Conservation (phyloP, 2,797 vertebrate species). For the Pagetopsis macropterus region DNA sequence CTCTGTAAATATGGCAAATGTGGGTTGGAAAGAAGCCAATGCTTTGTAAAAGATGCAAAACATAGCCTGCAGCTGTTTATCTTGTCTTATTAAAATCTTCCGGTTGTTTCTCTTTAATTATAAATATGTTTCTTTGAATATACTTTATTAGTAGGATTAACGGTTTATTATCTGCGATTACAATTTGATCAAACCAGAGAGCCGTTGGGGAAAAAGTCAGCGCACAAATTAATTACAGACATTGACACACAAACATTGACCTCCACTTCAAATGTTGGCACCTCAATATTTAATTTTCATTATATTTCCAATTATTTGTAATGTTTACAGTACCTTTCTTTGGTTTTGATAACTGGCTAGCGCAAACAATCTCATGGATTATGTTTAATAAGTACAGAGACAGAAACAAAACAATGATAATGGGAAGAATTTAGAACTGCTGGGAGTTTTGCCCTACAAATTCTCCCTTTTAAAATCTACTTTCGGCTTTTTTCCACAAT, state of each 20-base stretch:
- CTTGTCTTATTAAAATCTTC: not conserved
- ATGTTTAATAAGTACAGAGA: not conserved
- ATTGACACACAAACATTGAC: not conserved
- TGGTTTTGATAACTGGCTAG: not conserved
- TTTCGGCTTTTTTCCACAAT: not conserved
- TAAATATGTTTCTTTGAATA: not conserved
- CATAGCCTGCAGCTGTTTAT: not conserved
- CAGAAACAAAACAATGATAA: not conserved
- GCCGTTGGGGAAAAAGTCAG: not conserved
- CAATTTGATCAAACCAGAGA: not conserved
- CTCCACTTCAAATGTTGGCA: not conserved
- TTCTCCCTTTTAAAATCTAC: constrained; percentile 2
- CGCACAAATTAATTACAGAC: not conserved
- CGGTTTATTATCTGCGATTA: not conserved
- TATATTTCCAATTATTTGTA: not conserved
- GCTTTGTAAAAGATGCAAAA: constrained; percentile 10
- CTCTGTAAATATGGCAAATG: constrained; percentile 28
- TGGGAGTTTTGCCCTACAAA: not conserved
- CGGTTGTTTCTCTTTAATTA: constrained; percentile 7
- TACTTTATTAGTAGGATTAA: too few species aligned
- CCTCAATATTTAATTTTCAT: constrained; percentile 9
- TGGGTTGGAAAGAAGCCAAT: constrained; percentile 26
- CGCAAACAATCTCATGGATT: not conserved
- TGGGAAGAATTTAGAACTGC: not conserved
- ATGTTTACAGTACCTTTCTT: not conserved